A percentile compares a stretch with the other conserved stretches of the same genome.
These are phyloP conservation scores for Spodoptera frugiperda DNA, from an alignment of 1,140 invertebrate genomes.

Conservation along the genomic window DNA sequence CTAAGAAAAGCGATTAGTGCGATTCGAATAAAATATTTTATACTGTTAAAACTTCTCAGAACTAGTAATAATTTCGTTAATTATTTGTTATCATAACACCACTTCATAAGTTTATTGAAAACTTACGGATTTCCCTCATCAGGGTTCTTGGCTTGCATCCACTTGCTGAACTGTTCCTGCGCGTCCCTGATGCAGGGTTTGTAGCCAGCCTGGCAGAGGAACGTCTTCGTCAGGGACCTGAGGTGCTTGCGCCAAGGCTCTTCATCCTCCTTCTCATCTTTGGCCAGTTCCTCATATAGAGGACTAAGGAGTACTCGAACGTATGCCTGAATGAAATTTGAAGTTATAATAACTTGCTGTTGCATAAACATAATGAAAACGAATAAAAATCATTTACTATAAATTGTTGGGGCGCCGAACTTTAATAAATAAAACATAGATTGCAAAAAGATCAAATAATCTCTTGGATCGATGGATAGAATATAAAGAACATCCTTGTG, in stretches of 20 bases:
- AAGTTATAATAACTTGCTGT: neutral
- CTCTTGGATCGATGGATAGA: no score
- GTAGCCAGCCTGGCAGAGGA: conserved; percentile 91
- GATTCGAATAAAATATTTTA: neutral
- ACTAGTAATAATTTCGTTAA: no score
- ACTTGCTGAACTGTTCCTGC: conserved; percentile 88
- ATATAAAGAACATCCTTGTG: no score
- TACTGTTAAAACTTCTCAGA: no score
- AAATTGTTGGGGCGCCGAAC: no score
- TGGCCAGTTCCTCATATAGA: conserved; percentile 88
- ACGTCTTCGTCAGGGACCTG: conserved; percentile 88
- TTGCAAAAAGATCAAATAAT: no score
- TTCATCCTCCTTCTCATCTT: conserved; percentile 85
- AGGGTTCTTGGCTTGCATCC: conserved; percentile 89
- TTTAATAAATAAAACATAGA: no score
- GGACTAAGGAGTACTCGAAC: conserved; percentile 88
- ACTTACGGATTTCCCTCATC: conserved; percentile 92
- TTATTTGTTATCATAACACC: no score
- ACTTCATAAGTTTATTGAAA: no score
- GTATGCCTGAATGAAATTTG: conserved; percentile 86
- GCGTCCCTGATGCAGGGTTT: conserved; percentile 90
- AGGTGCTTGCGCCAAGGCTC: conserved; percentile 88
- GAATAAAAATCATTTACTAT: neutral
- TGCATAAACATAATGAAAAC: no score
- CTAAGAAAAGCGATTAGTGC: neutral